Evolutionary conservation across 1,140 invertebrate species (phyloP).

Genomic region (Drosophila ficusphila): DNA sequence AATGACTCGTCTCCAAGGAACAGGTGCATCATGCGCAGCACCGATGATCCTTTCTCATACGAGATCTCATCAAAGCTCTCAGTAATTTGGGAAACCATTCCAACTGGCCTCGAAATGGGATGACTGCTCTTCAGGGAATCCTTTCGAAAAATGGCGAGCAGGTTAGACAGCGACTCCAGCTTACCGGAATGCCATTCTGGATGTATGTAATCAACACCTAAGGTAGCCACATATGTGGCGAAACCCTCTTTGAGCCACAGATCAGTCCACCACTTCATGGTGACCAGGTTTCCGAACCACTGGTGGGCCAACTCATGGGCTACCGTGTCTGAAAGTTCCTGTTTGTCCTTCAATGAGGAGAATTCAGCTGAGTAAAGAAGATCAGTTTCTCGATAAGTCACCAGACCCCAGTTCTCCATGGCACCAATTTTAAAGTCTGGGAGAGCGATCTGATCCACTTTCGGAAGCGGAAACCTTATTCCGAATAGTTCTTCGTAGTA

Average conservation of each 20-base stretch:
- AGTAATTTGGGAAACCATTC: slow-evolving; percentile 91
- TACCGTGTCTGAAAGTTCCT: slow-evolving; percentile 88
- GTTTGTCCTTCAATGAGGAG: slow-evolving; percentile 87
- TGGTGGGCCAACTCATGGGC: slow-evolving; percentile 93
- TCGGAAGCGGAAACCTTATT: slow-evolving; percentile 88
- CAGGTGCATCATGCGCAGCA: slow-evolving; percentile 95
- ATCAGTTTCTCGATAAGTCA: slow-evolving; percentile 81
- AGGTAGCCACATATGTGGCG: slow-evolving; percentile 89
- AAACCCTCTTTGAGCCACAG: slow-evolving; percentile 96
- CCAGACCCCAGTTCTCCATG: slow-evolving; percentile 91
- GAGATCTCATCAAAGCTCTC: slow-evolving; percentile 96
- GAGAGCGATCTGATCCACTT: slow-evolving; percentile 91
- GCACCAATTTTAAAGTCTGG: slow-evolving; percentile 91
- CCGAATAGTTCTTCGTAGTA: slow-evolving; percentile 91
- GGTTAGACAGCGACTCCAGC: slow-evolving; percentile 87
- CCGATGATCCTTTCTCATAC: slow-evolving; percentile 92
- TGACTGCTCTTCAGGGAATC: slow-evolving; percentile 87
- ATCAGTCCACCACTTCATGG: slow-evolving; percentile 93
- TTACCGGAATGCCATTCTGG: slow-evolving; percentile 88
- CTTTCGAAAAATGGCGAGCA: slow-evolving; percentile 85
- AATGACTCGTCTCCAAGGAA: slow-evolving; percentile 92
- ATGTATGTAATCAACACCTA: slow-evolving; percentile 87
- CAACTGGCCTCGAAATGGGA: slow-evolving; percentile 87
- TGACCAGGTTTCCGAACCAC: slow-evolving; percentile 91
- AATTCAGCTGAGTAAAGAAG: slow-evolving; percentile 81